A percentile compares a stretch with the other conserved stretches of the same genome.
These are phyloP conservation scores for Natator depressus DNA, from an alignment of 2,113 vertebrate species.

Conservation along the genomic window DNA sequence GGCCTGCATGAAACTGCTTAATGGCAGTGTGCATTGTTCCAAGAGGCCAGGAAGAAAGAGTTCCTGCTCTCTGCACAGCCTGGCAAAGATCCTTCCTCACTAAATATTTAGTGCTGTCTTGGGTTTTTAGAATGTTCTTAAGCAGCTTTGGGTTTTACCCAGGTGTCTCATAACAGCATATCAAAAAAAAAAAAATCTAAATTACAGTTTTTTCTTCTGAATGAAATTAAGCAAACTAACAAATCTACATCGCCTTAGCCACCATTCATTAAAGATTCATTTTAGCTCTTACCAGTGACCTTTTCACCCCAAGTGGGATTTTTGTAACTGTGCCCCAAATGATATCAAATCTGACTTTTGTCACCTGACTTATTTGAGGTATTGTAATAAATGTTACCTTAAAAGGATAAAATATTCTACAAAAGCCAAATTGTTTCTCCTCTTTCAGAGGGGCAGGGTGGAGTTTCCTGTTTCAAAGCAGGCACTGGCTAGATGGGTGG, in stretches of 20 bases:
- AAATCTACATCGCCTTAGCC: background rate
- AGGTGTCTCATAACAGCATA: background rate
- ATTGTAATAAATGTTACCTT: conserved; percentile 45
- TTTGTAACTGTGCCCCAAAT: background rate
- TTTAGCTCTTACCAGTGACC: background rate
- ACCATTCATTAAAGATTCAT: background rate
- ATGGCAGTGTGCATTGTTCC: background rate
- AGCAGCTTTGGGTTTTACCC: background rate
- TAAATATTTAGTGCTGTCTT: background rate
- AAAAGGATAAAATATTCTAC: conserved; percentile 62
- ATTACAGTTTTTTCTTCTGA: background rate
- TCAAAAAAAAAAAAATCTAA: background rate
- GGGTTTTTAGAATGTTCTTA: background rate
- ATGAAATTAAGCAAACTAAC: background rate
- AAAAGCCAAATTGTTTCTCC: conserved; percentile 69
- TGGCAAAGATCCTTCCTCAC: background rate
- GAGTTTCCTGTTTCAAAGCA: conserved; percentile 74
- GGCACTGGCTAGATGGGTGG: conserved; percentile 62
- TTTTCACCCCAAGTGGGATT: background rate
- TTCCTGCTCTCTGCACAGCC: background rate
- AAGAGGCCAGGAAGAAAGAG: background rate
- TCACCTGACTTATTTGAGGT: conserved; percentile 46
- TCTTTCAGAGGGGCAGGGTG: conserved; percentile 70
- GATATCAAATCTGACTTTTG: conserved; percentile 38
- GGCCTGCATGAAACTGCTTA: background rate